Evolutionary conservation across 2,113 vertebrate species (phyloP), one percentile per base, ranked within the genome.

Genomic region (Aramus guarauna): DNA sequence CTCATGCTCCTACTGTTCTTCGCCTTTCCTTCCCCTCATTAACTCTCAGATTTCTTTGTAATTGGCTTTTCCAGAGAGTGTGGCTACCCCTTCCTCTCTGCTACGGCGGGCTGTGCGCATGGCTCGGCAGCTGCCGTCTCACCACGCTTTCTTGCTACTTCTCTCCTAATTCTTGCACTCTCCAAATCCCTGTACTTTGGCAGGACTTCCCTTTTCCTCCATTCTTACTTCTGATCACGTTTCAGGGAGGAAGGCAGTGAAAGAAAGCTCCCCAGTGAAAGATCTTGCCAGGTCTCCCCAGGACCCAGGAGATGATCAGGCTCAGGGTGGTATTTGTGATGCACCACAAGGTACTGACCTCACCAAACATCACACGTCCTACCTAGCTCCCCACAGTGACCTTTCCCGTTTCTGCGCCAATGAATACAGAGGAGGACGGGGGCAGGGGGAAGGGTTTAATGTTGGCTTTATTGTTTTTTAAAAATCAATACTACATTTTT

Each of bases 301-400:
- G 3, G n/a, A 48, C 13, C 39, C 72, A 20, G 58, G 69, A 69
- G 43, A 36, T 11, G 23, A 24, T 23, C 1, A 6, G 34, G 55
- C 37, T 71, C 18, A 4, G 16, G 26, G 30, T 1, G 27, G 19
- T 56, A 22, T 12, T 4, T 29, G 1, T 2, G 39, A 56, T 16
- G 60, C 27, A n/a, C 45, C 45, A 19, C 2, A 0, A 16, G 53
- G 9, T 9, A 20, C 36, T 15, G 23, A 24, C 59, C 63, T 71
- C 20, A 2, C 32, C 50, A 24, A 52, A 13, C 37, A 36, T 26
- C 29, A 3, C 27, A 2, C 30, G 1, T 8, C 43, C 5, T 4
- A 7, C 15, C 15, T 18, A 4, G 12, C 47, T 68, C 39, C 62
- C 29, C 41, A 22, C 48, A 24, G 18, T 2, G 32, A 56, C 22